Evolutionary conservation across 2,888 invertebrate genomes (phyloP).

Genomic region (Rotaria socialis): DNA sequence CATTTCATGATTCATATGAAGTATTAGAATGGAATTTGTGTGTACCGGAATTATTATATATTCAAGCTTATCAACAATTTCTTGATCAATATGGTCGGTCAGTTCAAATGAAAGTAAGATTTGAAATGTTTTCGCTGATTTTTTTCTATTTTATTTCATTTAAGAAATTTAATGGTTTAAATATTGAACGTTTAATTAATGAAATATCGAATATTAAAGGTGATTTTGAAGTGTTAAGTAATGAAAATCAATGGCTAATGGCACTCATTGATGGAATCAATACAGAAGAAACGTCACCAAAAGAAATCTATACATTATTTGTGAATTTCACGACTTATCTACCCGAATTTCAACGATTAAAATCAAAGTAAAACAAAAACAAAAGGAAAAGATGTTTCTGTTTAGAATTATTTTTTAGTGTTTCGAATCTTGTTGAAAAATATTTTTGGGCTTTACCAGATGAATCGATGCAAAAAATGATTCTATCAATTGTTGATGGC

Average conservation of each 20-base stretch:
- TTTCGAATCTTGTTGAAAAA: neutral
- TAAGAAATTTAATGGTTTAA: neutral
- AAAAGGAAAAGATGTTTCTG: neutral
- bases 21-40: neutral
- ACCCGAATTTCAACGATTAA: neutral
- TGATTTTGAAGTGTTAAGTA: neutral
- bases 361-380: neutral
- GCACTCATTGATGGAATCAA: neutral
- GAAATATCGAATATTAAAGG: neutral
- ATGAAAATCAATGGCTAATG: neutral
- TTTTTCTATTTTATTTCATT: neutral
- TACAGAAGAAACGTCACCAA: neutral
- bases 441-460: slow-evolving; percentile 32
- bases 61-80: slow-evolving; percentile 15
- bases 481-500: neutral
- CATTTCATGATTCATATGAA: neutral
- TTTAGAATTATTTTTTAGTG: neutral
- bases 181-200: neutral
- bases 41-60: neutral
- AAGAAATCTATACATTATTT: neutral
- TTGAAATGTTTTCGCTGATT: neutral
- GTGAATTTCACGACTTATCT: neutral
- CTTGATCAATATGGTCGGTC: neutral
- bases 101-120: neutral
- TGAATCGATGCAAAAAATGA: neutral